Evolutionary conservation across 2,888 invertebrate species (phyloP).

Genomic region (Nebria brevicollis): DNA sequence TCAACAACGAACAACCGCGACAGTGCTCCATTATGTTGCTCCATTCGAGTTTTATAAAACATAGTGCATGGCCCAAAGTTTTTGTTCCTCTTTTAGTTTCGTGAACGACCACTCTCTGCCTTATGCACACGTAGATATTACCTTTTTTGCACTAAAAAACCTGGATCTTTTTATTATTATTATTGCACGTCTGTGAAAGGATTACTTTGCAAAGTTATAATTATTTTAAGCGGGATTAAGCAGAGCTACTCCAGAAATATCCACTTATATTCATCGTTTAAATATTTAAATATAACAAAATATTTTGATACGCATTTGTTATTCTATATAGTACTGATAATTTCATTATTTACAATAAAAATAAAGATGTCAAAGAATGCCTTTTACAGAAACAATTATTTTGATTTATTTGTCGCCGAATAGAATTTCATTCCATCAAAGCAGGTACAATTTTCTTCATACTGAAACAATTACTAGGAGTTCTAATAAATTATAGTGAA

Average conservation of each 20-base stretch:
- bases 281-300: background rate
- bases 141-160: constrained; percentile 32
- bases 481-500: background rate
- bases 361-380: too few species aligned
- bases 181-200: constrained; percentile 16
- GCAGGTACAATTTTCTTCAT: background rate
- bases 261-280: background rate
- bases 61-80: constrained; percentile 32
- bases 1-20: constrained; percentile 12
- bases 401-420: background rate
- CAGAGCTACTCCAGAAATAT: constrained; percentile 13
- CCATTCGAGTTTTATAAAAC: constrained; percentile 18
- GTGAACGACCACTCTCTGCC: constrained; percentile 12
- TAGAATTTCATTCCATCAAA: background rate
- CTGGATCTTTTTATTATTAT: background rate
- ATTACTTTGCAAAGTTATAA: constrained; percentile 41
- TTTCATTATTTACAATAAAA: too few species aligned
- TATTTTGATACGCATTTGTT: background rate
- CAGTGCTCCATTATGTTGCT: constrained; percentile 21
- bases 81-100: constrained; percentile 40
- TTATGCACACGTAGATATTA: constrained; percentile 23
- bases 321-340: too few species aligned
- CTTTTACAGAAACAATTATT: background rate
- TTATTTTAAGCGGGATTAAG: constrained; percentile 39
- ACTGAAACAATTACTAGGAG: background rate